Base-by-base conservation (phyloP, 2,888 invertebrate species). In the Hyposoter dolosus region DNA sequence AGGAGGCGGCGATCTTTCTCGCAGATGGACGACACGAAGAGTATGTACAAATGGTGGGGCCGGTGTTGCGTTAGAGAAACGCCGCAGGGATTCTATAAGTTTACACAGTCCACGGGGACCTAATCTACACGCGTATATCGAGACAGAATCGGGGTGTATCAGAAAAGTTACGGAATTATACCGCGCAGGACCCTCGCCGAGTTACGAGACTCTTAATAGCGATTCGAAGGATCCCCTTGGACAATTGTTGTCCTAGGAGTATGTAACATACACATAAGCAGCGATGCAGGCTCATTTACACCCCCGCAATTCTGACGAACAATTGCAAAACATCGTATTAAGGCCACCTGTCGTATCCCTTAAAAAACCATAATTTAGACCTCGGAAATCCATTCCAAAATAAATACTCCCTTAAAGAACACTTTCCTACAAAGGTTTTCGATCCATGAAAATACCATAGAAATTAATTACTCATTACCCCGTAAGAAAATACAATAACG, bases 201-300 rank as follows among this genome's bases (percentile, higher is more conserved):
- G 82, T 75, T 85, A 74, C 83, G 77, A 83, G 72, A 53, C 77
- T 66, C 76, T 83, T 81, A 83, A 86, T 83, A 81, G 80, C 77
- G 60, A 83, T 83, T 71, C 83, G 79, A 83, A 81, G 43, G 19
- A 12, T 45, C 19, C 40, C 83, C 72, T 74, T 79, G 47, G 66
- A n/a, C 66, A 71, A 86, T 86, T 53, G 79, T 86, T 77, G 75
- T 47, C 83, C 75, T 83, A 43, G 56, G 56, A 66, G 19, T 47
- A 84, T 72, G 32, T n/a, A 23, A 53, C 40, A 68, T 68, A 43
- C 12, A 76, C 71, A 23, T 7, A 66, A 66, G 43, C 50, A 47
- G 60, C 65, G 66, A 80, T 83, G 68, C 72, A 43, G 75, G 80
- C 77, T 83, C 76, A 75, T 85, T 80, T 72, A 77, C 71, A 65